These are phyloP conservation scores for Sminthurides aquaticus DNA, from an alignment of 2,888 invertebrate genomes.

Conservation along the genomic window DNA sequence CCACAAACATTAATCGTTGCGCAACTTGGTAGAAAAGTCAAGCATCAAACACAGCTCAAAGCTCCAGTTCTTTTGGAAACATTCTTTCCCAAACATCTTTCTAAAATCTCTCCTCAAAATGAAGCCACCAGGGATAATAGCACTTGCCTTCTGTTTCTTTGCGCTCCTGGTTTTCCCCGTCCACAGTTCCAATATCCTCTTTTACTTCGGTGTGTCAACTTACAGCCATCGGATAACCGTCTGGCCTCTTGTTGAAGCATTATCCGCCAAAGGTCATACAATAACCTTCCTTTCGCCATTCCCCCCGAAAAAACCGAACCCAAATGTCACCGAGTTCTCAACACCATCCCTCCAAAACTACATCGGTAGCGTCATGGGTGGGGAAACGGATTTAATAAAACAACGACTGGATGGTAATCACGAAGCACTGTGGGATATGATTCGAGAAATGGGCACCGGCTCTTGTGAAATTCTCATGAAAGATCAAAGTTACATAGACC, in stretches of 20 bases:
- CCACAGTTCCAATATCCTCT: conserved; percentile 32
- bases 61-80: too few species aligned
- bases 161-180: too few species aligned
- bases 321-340: conserved; percentile 25
- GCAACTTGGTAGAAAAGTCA: too few species aligned
- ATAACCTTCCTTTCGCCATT: conserved; percentile 32
- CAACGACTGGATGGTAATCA: conserved; percentile 1
- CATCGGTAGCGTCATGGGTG: not conserved
- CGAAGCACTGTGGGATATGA: not conserved
- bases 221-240: conserved; percentile 35
- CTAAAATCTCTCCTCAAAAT: too few species aligned
- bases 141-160: too few species aligned
- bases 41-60: too few species aligned
- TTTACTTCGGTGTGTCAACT: conserved; percentile 32
- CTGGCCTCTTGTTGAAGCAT: conserved; percentile 36
- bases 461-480: conserved; percentile 12
- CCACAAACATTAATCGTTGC: too few species aligned
- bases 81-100: too few species aligned
- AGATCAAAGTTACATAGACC: conserved; percentile 5
- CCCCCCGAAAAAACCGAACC: conserved; percentile 24
- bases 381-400: conserved; percentile 6
- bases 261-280: conserved; percentile 30
- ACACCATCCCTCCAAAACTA: conserved; percentile 10
- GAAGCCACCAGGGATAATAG: too few species aligned
- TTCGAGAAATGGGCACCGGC: not conserved